phyloP scores from a whole-genome alignment of 2,888 invertebrate species.

The Criorhina ranunculi region DNA sequence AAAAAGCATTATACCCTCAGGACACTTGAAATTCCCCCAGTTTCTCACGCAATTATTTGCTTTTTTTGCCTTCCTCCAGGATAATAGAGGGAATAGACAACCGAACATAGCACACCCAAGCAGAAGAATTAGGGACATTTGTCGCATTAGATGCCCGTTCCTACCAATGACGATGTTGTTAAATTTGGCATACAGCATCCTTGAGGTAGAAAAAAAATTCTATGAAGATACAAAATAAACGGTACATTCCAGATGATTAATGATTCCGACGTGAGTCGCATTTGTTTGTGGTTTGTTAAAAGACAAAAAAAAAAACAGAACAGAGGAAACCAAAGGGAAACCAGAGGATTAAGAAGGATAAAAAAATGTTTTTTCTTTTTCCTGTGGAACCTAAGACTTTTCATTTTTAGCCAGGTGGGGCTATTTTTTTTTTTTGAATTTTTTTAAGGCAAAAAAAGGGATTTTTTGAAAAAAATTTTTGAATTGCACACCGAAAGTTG shows the following conservation, averaged over 20 bases:
- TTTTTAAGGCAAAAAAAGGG: not conserved
- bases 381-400: not conserved
- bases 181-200: slow-evolving; percentile 46
- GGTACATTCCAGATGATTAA: slow-evolving; percentile 68
- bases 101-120: slow-evolving; percentile 25
- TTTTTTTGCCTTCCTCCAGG: slow-evolving; percentile 5
- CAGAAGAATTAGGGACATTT: slow-evolving; percentile 52
- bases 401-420: slow-evolving; percentile 4
- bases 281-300: slow-evolving; percentile 37
- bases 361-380: not conserved
- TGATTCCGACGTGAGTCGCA: slow-evolving; percentile 62
- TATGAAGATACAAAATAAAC: slow-evolving; percentile 58
- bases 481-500: not conserved
- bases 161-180: slow-evolving; percentile 9
- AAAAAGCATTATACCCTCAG: slow-evolving; percentile 33
- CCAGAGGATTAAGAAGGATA: slow-evolving; percentile 12
- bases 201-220: slow-evolving; percentile 13
- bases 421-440: not conserved
- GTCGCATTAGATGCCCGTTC: slow-evolving; percentile 53
- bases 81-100: slow-evolving; percentile 15
- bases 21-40: slow-evolving; percentile 42
- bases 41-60: slow-evolving; percentile 58
- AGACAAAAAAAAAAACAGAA: too few relatives aligned
- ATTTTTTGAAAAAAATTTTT: not conserved
- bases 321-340: not conserved